Percentiles rank a stretch among this genome's conserved stretches.
phyloP scores from a whole-genome alignment of 1,140 invertebrate species.

The Plectrocnemia conspersa region DNA sequence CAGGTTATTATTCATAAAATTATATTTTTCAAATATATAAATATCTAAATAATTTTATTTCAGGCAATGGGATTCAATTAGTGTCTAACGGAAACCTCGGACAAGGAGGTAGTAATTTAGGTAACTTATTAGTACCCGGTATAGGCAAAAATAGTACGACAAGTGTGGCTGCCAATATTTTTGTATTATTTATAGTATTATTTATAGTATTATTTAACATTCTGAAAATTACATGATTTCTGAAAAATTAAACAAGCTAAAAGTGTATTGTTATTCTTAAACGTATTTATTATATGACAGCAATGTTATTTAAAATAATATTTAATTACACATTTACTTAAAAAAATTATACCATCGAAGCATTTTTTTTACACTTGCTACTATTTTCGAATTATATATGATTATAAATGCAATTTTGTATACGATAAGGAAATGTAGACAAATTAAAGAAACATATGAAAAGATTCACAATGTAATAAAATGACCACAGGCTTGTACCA shows the following conservation, averaged over 20 bases:
- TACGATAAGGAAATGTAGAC: no score
- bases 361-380: no score
- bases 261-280: background rate
- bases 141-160: slow-evolving; percentile 37
- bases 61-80: slow-evolving; percentile 46
- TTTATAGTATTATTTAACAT: slow-evolving; percentile 4
- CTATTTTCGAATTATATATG: no score
- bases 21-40: no score
- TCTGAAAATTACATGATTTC: slow-evolving; percentile 7
- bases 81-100: slow-evolving; percentile 42
- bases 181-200: slow-evolving; percentile 1
- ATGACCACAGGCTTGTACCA: no score
- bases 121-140: slow-evolving; percentile 46
- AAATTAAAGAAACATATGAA: no score
- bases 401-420: no score
- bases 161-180: background rate
- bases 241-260: slow-evolving; percentile 3
- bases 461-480: no score
- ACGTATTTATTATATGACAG: background rate
- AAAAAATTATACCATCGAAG: no score
- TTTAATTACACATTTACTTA: background rate
- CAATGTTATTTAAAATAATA: background rate
- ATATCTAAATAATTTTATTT: slow-evolving; percentile 28
- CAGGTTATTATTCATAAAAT: slow-evolving; percentile 38
- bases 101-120: slow-evolving; percentile 37